Base-by-base conservation (phyloP, 2,888 invertebrate species). In the Acanthosoma haemorrhoidale region DNA sequence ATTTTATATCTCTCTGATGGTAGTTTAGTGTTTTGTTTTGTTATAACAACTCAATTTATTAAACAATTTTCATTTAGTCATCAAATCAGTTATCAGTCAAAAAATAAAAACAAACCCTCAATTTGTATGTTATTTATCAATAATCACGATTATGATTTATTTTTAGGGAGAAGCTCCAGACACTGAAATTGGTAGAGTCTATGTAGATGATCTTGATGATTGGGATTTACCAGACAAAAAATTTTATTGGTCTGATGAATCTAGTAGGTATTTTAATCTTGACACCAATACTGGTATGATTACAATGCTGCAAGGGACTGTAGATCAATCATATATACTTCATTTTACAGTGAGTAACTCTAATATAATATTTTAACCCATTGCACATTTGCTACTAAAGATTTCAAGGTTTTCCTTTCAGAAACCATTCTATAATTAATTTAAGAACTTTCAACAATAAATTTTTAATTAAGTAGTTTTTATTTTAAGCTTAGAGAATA, bases 151-250 rank as follows among this genome's bases (percentile, higher is more conserved):
- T 32, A 6, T 15, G 58, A 60, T 51, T 61, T 32, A 68, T 25
- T 63, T 73, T 73, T 80, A 87, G 84, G 93, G 93, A 72, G 86
- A 89, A 75, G 86, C 88, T 0, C 90, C 89, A 0, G 87, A 90
- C 73, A 90, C 90, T 0, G 87, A 89, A 75, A 94, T 98, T 70
- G 98, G 98, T 0, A 84, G 93, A 0, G 94, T 94, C 0, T 98
- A 91, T 81, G 97, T 97, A 0, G 87, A 92, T 51, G 98, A 99
- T 81, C 86, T 88, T 0, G 99, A 99, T 78, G 98, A 98, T 79
- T 98, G 97, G 97, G 98, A 99, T 80, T 81, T 95, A 61, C 87
- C 87, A 0, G 96, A 98, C 80, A 99, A 99, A 81, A 81, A 84
- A 13, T 99, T 96, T 79, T 83, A 83, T 73, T 92, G 91, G 90